Conservation (phyloP, 2,113 vertebrate species). For the Forbesichthys agassizii region DNA sequence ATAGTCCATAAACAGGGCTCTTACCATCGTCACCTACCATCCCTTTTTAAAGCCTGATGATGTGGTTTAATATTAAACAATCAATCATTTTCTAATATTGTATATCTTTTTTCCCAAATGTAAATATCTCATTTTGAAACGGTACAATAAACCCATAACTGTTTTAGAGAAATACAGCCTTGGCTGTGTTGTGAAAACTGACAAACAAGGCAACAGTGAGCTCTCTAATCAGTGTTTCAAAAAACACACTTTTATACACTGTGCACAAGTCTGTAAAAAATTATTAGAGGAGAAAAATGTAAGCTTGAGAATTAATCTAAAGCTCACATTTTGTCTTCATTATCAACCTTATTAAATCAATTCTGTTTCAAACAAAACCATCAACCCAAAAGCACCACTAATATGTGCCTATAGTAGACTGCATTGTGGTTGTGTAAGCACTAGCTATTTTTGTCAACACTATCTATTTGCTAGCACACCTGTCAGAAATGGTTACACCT, state of each 20-base stretch:
- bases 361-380: no score
- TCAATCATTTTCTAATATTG: constrained; percentile 4
- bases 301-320: neutral
- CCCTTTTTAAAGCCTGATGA: neutral
- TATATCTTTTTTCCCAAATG: constrained; percentile 3
- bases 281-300: constrained; percentile 24
- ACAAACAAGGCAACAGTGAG: constrained; percentile 25
- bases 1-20: no score
- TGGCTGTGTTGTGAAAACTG: constrained; percentile 29
- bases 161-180: constrained; percentile 11
- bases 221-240: constrained; percentile 17
- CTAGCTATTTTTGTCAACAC: no score
- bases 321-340: no score
- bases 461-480: neutral
- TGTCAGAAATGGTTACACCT: constrained; percentile 2
- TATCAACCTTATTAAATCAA: no score
- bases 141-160: constrained; percentile 23
- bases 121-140: constrained; percentile 11
- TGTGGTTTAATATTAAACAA: neutral
- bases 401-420: no score
- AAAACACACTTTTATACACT: constrained; percentile 25
- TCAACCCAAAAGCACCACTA: no score
- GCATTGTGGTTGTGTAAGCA: no score
- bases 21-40: neutral
- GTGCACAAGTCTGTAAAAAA: constrained; percentile 15